Conservation (phyloP, 1,140 invertebrate species). For the Phenacoccus solenopsis region DNA sequence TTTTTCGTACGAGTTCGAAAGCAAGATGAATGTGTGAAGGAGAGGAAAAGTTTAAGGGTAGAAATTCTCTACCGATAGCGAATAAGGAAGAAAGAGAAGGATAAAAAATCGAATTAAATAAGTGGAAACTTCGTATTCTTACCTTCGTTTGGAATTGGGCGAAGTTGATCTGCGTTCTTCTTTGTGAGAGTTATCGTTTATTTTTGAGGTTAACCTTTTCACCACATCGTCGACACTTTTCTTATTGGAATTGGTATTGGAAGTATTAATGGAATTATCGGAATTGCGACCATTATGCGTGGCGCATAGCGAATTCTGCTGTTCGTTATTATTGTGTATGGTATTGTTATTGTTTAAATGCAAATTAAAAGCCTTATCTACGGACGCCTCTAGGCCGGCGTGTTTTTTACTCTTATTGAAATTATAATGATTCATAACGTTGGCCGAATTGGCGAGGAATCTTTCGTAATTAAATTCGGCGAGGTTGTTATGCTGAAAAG, state of each 20-base stretch:
- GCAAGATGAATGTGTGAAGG: too few relatives aligned
- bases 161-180: constrained; percentile 49
- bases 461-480: not conserved
- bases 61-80: too few relatives aligned
- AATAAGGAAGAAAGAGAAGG: too few relatives aligned
- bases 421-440: not conserved
- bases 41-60: too few relatives aligned
- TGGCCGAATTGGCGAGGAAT: not conserved
- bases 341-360: constrained; percentile 27
- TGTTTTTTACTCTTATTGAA: not conserved
- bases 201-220: constrained; percentile 67
- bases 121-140: not conserved
- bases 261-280: not conserved
- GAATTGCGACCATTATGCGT: constrained; percentile 11
- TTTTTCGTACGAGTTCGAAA: too few relatives aligned
- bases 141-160: constrained; percentile 28
- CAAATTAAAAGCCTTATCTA: not conserved
- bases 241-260: constrained; percentile 31
- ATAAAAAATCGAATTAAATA: too few relatives aligned
- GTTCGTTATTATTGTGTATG: constrained; percentile 36
- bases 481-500: not conserved
- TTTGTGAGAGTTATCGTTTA: constrained; percentile 44
- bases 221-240: constrained; percentile 72
- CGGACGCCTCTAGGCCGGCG: not conserved
- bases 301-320: constrained; percentile 31